Conservation (phyloP, 2,888 invertebrate genomes). For the Phragmatobia fuliginosa region DNA sequence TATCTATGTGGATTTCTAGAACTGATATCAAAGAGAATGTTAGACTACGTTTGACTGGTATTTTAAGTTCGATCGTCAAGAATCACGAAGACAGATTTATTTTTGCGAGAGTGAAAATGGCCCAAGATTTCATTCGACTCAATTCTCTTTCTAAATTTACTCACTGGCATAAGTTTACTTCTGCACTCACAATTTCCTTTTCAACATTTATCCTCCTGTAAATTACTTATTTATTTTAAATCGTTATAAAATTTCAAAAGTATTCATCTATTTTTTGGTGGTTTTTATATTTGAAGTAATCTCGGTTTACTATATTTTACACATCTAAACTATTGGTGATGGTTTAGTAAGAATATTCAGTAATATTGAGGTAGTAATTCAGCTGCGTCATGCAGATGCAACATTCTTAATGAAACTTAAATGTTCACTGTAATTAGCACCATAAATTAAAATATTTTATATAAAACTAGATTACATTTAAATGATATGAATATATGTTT, state of each 20-base stretch:
- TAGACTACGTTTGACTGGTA: too few relatives aligned
- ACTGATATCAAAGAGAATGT: too few relatives aligned
- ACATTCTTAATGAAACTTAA: background rate
- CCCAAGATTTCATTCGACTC: too few relatives aligned
- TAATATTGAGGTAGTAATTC: background rate
- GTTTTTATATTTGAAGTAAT: background rate
- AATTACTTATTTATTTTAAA: background rate
- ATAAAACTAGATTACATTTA: background rate
- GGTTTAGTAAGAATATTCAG: background rate
- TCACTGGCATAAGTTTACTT: too few relatives aligned
- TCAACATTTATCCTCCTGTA: too few relatives aligned
- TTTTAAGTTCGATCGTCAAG: too few relatives aligned
- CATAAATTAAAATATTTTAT: too few relatives aligned
- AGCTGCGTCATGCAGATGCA: background rate
- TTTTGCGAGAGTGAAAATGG: too few relatives aligned
- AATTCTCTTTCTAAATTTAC: too few relatives aligned
- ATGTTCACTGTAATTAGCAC: background rate
- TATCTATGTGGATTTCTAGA: too few relatives aligned
- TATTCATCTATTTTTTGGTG: background rate
- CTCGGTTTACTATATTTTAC: background rate
- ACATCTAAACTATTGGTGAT: background rate
- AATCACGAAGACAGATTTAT: too few relatives aligned
- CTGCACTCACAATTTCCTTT: too few relatives aligned
- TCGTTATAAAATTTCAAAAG: background rate
- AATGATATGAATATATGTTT: constrained; percentile 7